A percentile compares a stretch with the other conserved stretches of the same genome.
phyloP scores from a whole-genome alignment of 2,797 vertebrate genomes.

The Arnoldichthys spilopterus region DNA sequence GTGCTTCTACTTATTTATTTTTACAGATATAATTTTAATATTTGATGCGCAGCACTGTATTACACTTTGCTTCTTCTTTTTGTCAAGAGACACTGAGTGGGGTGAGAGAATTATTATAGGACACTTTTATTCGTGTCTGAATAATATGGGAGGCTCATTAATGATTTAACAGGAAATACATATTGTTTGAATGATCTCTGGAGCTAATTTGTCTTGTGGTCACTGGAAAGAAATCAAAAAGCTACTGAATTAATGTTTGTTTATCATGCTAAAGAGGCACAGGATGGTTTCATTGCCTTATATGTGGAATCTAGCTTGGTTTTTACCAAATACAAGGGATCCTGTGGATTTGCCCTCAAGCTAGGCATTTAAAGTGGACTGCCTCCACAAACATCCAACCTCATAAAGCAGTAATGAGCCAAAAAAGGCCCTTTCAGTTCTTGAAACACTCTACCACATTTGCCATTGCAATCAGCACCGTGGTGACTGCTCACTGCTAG shows the following conservation, averaged over 20 bases:
- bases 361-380: slow-evolving; percentile 71
- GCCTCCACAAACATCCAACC: slow-evolving; percentile 73
- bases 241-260: slow-evolving; percentile 59
- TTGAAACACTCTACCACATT: slow-evolving; percentile 49
- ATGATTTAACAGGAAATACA: slow-evolving; percentile 74
- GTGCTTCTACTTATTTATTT: slow-evolving; percentile 82
- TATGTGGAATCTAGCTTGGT: slow-evolving; percentile 65
- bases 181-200: slow-evolving; percentile 76
- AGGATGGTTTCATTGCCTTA: slow-evolving; percentile 67
- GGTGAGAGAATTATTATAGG: slow-evolving; percentile 73
- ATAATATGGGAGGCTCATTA: slow-evolving; percentile 74
- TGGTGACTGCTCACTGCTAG: slow-evolving; percentile 5
- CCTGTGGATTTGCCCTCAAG: slow-evolving; percentile 68
- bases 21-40: slow-evolving; percentile 82
- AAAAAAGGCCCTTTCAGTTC: slow-evolving; percentile 49
- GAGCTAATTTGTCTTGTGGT: slow-evolving; percentile 69
- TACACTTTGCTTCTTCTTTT: slow-evolving; percentile 75
- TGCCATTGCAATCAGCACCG: slow-evolving; percentile 10
- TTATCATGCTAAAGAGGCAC: slow-evolving; percentile 63
- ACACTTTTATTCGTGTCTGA: slow-evolving; percentile 74
- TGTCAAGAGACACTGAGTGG: slow-evolving; percentile 23
- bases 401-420: slow-evolving; percentile 62
- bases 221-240: slow-evolving; percentile 61
- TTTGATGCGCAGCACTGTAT: slow-evolving; percentile 81
- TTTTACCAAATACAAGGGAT: slow-evolving; percentile 73